Evolutionary conservation across 2,797 vertebrate genomes (phyloP).

Genomic region (Hypotaenidia okinawae): DNA sequence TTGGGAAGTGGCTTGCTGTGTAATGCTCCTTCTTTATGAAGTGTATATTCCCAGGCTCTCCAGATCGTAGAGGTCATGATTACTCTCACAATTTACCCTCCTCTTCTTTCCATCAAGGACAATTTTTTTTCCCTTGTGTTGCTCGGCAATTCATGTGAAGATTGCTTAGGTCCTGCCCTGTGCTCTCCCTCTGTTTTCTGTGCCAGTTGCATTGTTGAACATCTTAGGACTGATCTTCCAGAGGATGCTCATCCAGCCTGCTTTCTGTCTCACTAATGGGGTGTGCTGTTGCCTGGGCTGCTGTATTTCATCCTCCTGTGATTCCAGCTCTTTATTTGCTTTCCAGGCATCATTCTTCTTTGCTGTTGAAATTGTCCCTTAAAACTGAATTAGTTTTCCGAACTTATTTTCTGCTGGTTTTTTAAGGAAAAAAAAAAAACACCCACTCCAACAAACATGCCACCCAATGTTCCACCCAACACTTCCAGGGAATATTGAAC

Average conservation of each 20-base stretch:
- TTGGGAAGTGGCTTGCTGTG: neutral
- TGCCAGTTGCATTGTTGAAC: accelerated
- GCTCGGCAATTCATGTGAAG: conserved; percentile 29
- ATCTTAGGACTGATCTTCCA: neutral
- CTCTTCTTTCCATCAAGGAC: conserved; percentile 20
- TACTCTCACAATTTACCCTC: conserved; percentile 9
- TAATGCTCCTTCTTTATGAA: neutral
- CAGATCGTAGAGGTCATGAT: neutral
- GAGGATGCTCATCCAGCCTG: neutral
- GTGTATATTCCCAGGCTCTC: conserved; percentile 45
- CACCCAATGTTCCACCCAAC: neutral
- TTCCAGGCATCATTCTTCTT: neutral
- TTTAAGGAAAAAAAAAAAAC: neutral
- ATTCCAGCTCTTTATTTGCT: neutral
- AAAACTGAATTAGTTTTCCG: neutral
- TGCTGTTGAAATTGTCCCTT: neutral
- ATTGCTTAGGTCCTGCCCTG: neutral
- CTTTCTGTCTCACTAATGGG: accelerated
- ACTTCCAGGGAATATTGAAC: neutral
- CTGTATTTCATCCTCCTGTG: neutral
- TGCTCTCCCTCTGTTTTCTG: neutral
- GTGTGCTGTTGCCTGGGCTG: neutral
- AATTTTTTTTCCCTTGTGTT: neutral
- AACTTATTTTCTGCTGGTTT: neutral
- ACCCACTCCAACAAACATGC: no score